Base-by-base conservation (phyloP, 1,140 invertebrate genomes). In the Apis florea region DNA sequence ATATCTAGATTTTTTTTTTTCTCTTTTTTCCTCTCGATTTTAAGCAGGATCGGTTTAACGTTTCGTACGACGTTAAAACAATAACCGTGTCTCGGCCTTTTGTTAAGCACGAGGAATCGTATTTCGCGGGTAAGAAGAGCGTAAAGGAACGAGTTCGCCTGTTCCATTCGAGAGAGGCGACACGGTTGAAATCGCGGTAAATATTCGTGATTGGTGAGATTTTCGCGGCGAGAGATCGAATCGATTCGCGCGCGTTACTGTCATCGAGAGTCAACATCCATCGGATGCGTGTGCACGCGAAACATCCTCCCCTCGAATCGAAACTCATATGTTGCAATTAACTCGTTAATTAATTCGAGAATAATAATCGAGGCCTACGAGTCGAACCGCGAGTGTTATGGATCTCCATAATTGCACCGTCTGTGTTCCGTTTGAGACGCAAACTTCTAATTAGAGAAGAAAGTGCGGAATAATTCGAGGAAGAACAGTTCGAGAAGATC, bases 61-160 rank as follows among this genome's bases (percentile, higher is more conserved):
- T 59, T n/a, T 40, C 49, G 40, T 2, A n/a, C 21, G 17, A 8
- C 40, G 12, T 15, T 19, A 4, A 4, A n/a, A 49, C n/a, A 51
- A 51, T 54, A 63, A 24, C 11, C 54, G 53, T 24, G 26, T 66
- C 13, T 24, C 5, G 31, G 53, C 0, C 51, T 73, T 21, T 56
- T 51, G 24, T 19, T 40, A 5, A 54, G 4, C 6, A n/a, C 19
- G 13, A 19, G 53, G 78, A 74, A 74, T 80, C 70, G 61, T 74
- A 66, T 80, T 80, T 79, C 77, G 61, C 61, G 40, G 13, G 31
- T 80, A 74, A n/a, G 78, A 80, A 59, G 68, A 79, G 84, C 84
- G 80, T 85, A 79, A 86, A 86, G 76, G 77, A 86, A 87, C 84
- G 72, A 72, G 85, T 74, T 70, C 54, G 68, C 51, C 51, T 61